Percentiles rank a stretch among this genome's conserved stretches.
phyloP scores from a whole-genome alignment of 2,113 vertebrate genomes.

The Lasiurus cinereus region DNA sequence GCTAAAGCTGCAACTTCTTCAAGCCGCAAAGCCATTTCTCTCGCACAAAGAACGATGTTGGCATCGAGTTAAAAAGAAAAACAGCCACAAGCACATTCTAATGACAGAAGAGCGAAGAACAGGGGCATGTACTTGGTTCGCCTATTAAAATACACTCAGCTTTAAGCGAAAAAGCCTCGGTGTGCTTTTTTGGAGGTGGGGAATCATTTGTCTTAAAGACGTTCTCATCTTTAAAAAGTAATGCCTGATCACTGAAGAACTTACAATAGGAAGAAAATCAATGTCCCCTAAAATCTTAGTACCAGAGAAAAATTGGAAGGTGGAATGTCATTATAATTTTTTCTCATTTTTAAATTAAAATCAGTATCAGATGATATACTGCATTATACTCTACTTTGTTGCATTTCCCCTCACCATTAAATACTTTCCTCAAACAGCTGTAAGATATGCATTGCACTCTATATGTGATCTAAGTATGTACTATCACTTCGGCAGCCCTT shows the following conservation, averaged over 20 bases:
- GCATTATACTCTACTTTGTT: not conserved
- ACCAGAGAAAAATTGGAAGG: not conserved
- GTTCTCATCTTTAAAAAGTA: slow-evolving; percentile 36
- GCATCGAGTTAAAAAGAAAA: not conserved
- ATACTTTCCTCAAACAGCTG: not conserved
- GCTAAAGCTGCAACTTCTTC: slow-evolving; percentile 15
- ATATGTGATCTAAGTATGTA: not conserved
- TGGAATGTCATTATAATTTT: not conserved
- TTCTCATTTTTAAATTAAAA: slow-evolving; percentile 58
- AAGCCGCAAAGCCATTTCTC: slow-evolving; percentile 29
- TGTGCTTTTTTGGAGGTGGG: not conserved
- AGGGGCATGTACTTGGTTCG: not conserved
- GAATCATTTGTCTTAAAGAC: not conserved
- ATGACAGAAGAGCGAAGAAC: slow-evolving; percentile 23
- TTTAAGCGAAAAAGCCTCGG: slow-evolving; percentile 28
- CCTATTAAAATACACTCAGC: not conserved
- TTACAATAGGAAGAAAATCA: slow-evolving; percentile 31
- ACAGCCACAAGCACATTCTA: not conserved
- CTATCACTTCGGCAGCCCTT: not conserved
- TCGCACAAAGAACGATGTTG: slow-evolving; percentile 27
- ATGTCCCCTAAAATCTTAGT: not conserved
- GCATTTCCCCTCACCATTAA: slow-evolving; percentile 2
- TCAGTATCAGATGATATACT: not conserved
- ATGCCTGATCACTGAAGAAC: not conserved
- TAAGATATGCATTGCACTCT: not conserved